A percentile compares a stretch with the other conserved stretches of the same genome.
Evolutionary conservation across 2,888 invertebrate genomes (phyloP).

Genomic region (Philaethria dido): DNA sequence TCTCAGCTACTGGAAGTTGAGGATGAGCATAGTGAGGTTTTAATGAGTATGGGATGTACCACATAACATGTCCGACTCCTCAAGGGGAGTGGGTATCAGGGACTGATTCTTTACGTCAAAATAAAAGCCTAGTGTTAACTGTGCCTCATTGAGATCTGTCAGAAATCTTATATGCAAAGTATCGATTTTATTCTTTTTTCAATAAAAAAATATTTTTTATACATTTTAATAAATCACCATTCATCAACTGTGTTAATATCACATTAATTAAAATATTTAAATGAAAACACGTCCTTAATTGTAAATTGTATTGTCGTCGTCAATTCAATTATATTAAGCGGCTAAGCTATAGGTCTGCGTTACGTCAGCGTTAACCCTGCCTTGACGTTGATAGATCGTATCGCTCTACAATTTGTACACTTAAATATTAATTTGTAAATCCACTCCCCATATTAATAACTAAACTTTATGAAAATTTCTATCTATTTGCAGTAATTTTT

Average conservation of each 20-base stretch:
- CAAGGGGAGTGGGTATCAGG: no score
- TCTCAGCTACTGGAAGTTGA: no score
- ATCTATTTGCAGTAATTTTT: not conserved
- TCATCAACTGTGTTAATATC: not conserved
- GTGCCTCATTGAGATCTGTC: no score
- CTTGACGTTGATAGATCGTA: conserved; percentile 27
- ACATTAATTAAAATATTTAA: not conserved
- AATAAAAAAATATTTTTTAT: no score
- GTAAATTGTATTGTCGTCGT: conserved; percentile 26
- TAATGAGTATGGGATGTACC: no score
- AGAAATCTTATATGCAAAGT: no score
- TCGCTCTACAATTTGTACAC: conserved; percentile 17
- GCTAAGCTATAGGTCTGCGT: conserved; percentile 28
- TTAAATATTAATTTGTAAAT: conserved; percentile 23
- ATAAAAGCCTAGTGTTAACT: no score
- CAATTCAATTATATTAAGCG: conserved; percentile 30
- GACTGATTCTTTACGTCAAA: no score
- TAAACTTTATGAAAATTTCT: no score
- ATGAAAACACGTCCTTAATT: conserved; percentile 1
- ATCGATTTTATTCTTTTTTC: no score
- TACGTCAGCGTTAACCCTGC: conserved; percentile 26
- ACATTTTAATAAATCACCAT: not conserved
- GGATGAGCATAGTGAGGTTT: no score
- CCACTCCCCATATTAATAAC: not conserved
- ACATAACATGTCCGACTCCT: no score